Conservation (phyloP, 2,797 vertebrate genomes). For the Phoxinus dragarum region DNA sequence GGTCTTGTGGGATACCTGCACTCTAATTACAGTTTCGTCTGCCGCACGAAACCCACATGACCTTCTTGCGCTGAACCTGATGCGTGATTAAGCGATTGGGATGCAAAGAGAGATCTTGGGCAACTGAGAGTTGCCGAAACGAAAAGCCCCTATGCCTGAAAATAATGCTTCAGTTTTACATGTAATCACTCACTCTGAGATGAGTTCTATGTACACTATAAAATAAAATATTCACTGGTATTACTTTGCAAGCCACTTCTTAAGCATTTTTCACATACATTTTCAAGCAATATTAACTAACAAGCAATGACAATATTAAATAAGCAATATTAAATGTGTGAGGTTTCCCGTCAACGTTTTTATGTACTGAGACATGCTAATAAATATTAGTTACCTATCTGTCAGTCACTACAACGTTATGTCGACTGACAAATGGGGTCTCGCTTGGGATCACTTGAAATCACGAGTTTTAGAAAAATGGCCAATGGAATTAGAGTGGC, state of each 20-base stretch:
- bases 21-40: constrained; percentile 47
- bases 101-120: constrained; percentile 29
- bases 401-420: not conserved
- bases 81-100: constrained; percentile 29
- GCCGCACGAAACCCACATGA: constrained; percentile 15
- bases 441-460: too few relatives aligned
- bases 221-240: not conserved
- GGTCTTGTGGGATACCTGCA: constrained; percentile 34
- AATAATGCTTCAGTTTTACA: not conserved
- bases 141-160: not conserved
- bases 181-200: constrained; percentile 1
- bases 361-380: not conserved
- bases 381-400: not conserved
- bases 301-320: not conserved
- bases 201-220: not conserved
- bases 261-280: not conserved
- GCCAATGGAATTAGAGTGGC: too few relatives aligned
- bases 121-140: not conserved
- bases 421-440: too few relatives aligned
- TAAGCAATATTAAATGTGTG: too few relatives aligned
- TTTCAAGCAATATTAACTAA: not conserved
- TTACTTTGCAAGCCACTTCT: not conserved
- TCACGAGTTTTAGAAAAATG: not conserved
- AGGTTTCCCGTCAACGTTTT: not conserved
- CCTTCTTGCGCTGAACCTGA: not conserved